Base-by-base conservation (phyloP, 2,113 vertebrate species). In the Nerophis lumbriciformis region DNA sequence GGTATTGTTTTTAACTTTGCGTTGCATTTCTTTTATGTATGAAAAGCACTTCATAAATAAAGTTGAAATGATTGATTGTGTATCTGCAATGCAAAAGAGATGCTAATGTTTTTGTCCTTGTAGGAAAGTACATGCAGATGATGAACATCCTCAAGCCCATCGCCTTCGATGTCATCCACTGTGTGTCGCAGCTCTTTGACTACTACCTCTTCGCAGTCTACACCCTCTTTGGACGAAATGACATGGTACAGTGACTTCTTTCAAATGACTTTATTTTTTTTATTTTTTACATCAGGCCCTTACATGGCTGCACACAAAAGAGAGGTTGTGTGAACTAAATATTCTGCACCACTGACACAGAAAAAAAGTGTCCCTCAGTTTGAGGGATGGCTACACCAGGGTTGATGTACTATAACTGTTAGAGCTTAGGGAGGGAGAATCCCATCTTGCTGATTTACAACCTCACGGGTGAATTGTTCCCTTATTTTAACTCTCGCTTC, bases 61-160 rank as follows among this genome's bases (percentile, higher is more conserved):
- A 28, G 28, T 19, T 19, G 1, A 19, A 28, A 3, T 28, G 28
- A 28, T 28, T 4, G 28, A 28, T 28, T 28, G 42, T 53, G 4
- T 35, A 6, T 44, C 19, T 47, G 19, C 0, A 2, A 6, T 7
- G 12, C 37, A 28, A 6, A n/a, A 39, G 54, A 4, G 19, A 37
- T 42, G 1, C 48, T 48, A 9, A n/a, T 60, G 68, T 55, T 16
- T 54, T 1, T 78, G 85, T 51, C 14, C 19, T 1, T 79, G 52
- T 86, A 99, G 97, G 97, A 11, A 99, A 95, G 78, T 99, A 99
- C 73, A 96, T 99, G 94, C 97, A 99, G 88, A 99, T 99, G 97
- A 99, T 99, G 97, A 99, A 92, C 82, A 98, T 99, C 65, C 86
- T 99, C 82, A 98, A 97, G 71, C 96, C 96, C 6, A 99, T 99